Evolutionary conservation across 2,797 vertebrate species (phyloP), one percentile per base, ranked within the genome.

Genomic region (Miichthys miiuy): DNA sequence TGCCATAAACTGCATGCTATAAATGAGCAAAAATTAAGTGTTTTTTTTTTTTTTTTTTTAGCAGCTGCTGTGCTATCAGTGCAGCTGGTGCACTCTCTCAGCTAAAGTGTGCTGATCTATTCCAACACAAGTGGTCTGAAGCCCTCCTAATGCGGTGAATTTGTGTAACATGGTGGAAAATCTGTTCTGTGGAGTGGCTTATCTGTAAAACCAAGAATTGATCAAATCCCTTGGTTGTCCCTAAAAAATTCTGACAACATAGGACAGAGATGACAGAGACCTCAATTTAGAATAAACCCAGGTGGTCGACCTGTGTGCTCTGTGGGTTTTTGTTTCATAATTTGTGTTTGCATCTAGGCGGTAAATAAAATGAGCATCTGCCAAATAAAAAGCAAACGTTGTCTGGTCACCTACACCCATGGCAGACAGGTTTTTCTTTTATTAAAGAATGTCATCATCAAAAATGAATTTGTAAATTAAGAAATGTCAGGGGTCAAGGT

Each of bases 61-160:
- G 67, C 70, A 69, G 83, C 74, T 79, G 72, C 64, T 68, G 50
- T n/a, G 71, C 48, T 55, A 20, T 58, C 25, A 20, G 38, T 68
- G 62, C 72, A 87, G 77, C 77, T 73, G 80, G 77, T 50, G 25
- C 30, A 7, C 71, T 50, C 23, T 51, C 77, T 62, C 48, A 70
- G 56, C 68, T 66, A n/a, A 13, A 76, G 54, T 55, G 75, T 67
- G 58, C 25, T 41, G 41, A 16, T 55, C 4, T 44, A 58, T 42
- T 72, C 38, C 48, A 34, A 72, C 51, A 61, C 5, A 9, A 46
- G 48, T n/a, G 21, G 65, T 51, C 56, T 56, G 38, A 68, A 65
- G 68, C 11, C 34, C 47, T 38, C 30, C 16, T 9, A 46, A 60
- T 47, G 18, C 34, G 4, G 21, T 13, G 30, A 27, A 63, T 41